Conservation (phyloP, 2,888 invertebrate species). For the Byasa hedistus region DNA sequence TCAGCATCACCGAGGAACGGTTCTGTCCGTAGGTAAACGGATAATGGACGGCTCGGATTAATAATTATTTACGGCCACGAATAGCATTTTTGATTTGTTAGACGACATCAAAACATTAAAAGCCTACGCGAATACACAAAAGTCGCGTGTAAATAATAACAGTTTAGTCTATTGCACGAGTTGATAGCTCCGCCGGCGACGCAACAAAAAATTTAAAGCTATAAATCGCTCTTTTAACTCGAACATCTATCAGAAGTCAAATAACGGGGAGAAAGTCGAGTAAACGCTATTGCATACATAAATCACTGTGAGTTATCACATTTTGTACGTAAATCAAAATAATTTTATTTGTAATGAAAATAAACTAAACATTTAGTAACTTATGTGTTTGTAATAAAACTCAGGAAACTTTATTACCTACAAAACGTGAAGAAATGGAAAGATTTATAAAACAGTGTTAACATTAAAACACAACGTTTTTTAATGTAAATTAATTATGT, state of each 20-base stretch:
- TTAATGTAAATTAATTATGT: no score
- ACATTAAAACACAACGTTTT: no score
- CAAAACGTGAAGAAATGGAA: no score
- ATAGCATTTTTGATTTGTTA: constrained; percentile 26
- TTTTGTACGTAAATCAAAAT: constrained; percentile 7
- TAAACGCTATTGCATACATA: constrained; percentile 15
- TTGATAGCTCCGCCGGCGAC: constrained; percentile 10
- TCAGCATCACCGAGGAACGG: constrained; percentile 2
- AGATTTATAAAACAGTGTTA: no score
- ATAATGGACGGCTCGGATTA: constrained; percentile 21
- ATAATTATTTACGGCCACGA: constrained; percentile 19
- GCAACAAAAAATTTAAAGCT: constrained; percentile 12
- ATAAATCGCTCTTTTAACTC: constrained; percentile 21
- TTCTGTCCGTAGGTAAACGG: constrained; percentile 10
- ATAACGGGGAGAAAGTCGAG: constrained; percentile 14
- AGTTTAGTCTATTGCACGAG: constrained; percentile 3
- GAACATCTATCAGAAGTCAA: constrained; percentile 20
- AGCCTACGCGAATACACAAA: constrained; percentile 21
- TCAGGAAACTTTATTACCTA: no score
- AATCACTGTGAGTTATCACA: constrained; percentile 17
- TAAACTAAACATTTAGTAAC: no score
- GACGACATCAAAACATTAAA: constrained; percentile 18
- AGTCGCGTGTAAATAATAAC: constrained; percentile 7
- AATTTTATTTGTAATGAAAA: no score
- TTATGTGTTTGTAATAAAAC: no score